A percentile compares a stretch with the other conserved stretches of the same genome.
These are phyloP conservation scores for Nothobranchius kuhntae DNA, from an alignment of 2,113 vertebrate species.

Conservation along the genomic window DNA sequence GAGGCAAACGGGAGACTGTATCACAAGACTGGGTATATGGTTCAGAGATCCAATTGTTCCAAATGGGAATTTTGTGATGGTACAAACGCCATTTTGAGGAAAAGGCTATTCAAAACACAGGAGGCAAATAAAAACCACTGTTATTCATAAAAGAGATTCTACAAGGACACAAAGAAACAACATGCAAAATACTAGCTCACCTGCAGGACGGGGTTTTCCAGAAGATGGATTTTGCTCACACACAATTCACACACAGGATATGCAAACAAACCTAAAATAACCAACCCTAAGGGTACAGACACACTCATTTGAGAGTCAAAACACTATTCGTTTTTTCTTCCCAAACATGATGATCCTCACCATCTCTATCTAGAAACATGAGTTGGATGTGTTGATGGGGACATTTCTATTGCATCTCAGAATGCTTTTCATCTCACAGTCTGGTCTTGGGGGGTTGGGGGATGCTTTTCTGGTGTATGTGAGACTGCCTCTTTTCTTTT, in stretches of 20 bases:
- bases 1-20: slow-evolving; percentile 5
- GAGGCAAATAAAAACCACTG: slow-evolving; percentile 26
- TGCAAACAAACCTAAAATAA: slow-evolving; percentile 22
- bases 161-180: slow-evolving; percentile 22
- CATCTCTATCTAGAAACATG: slow-evolving; percentile 23
- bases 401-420: slow-evolving; percentile 58
- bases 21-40: slow-evolving; percentile 11
- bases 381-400: slow-evolving; percentile 43
- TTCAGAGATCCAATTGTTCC: slow-evolving; percentile 19
- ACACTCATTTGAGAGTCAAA: slow-evolving; percentile 27
- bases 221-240: neutral
- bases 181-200: slow-evolving; percentile 32
- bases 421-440: slow-evolving; percentile 70
- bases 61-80: slow-evolving; percentile 23
- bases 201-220: slow-evolving; percentile 14
- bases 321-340: neutral
- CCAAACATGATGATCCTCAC: slow-evolving; percentile 14
- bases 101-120: slow-evolving; percentile 13
- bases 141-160: slow-evolving; percentile 29
- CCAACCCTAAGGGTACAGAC: neutral
- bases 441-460: slow-evolving; percentile 65
- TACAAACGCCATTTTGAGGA: slow-evolving; percentile 18
- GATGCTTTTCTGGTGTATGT: slow-evolving; percentile 59
- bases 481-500: slow-evolving; percentile 73
- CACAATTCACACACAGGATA: slow-evolving; percentile 4